Base-by-base conservation (phyloP, 2,797 vertebrate species). In the Epinephelus malabaricus region DNA sequence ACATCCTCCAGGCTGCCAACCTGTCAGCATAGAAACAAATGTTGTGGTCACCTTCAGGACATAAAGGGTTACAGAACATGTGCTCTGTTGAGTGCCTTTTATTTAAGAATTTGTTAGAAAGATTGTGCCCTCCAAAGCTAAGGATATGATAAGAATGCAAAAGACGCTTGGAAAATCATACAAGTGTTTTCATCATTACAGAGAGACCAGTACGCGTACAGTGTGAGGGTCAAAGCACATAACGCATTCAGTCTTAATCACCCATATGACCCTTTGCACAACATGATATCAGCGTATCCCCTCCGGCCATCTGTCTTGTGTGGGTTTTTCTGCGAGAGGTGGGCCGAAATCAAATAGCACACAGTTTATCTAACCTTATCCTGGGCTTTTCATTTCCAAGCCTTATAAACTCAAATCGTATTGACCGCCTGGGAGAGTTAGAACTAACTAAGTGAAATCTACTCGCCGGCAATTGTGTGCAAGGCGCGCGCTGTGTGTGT, bases 321-420 rank as follows among this genome's bases (percentile, higher is more conserved):
- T 83, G 85, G 77, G 76, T 84, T 92, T 88, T 90, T 86, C 78
- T 88, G 78, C 55, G 13, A 89, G 90, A 88, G 86, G 90, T 88
- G 89, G 88, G 82, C 89, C 56, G 21, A 90, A 95, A 95, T 94
- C 92, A 94, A 94, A 95, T 90, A 90, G 91, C 91, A 64, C 89
- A 92, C 95, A 96, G 97, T 98, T 96, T 97, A 96, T 97, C 97
- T 97, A 97, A 97, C 97, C 97, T 96, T 96, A 96, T 94, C 95
- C 96, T 95, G 91, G 92, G 95, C 96, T 97, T 97, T 98, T 97
- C 96, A 98, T 97, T 97, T 97, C 96, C 96, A 97, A 97, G 96
- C 97, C 97, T 97, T 97, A 97, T 97, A 97, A 97, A 97, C 96
- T 97, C 96, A 97, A 76, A 97, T 97, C 95, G 95, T 96, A 97